phyloP scores from a whole-genome alignment of 2,113 vertebrate species.

The Apistogramma diplotaenia region DNA sequence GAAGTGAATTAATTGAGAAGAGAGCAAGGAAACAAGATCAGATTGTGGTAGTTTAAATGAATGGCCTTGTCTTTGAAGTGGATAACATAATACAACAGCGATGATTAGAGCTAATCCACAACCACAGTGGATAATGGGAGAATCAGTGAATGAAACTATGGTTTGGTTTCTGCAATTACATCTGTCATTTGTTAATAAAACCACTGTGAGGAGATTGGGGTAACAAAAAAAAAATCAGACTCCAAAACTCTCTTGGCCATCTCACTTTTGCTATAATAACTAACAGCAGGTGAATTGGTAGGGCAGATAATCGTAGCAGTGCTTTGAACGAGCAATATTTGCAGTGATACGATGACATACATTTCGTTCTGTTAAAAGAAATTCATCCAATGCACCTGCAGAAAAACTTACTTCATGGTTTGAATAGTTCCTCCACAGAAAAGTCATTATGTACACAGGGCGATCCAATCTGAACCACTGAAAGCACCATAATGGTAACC shows the following conservation, averaged over 20 bases:
- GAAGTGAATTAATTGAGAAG: constrained; percentile 36
- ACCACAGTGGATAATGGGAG: constrained; percentile 34
- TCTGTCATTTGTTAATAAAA: constrained; percentile 31
- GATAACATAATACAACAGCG: constrained; percentile 49
- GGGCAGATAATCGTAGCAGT: background rate
- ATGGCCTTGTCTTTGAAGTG: constrained; percentile 42
- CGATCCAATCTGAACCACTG: constrained; percentile 18
- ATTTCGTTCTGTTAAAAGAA: background rate
- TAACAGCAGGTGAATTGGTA: background rate
- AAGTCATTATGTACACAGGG: constrained; percentile 19
- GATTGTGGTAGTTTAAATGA: constrained; percentile 53
- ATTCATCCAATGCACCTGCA: background rate
- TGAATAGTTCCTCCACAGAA: constrained; percentile 17
- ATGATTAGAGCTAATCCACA: constrained; percentile 63
- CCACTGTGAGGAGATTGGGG: background rate
- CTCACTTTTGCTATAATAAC: background rate
- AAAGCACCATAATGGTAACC: constrained; percentile 31
- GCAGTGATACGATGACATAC: background rate
- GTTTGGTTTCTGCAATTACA: constrained; percentile 39
- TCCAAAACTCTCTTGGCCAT: background rate
- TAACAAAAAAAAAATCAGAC: background rate
- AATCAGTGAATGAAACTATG: constrained; percentile 26
- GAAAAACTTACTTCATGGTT: background rate
- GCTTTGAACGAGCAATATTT: background rate
- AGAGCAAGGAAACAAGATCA: constrained; percentile 44